Conservation (phyloP, 2,888 invertebrate genomes). For the Nephrotoma guestfalica region DNA sequence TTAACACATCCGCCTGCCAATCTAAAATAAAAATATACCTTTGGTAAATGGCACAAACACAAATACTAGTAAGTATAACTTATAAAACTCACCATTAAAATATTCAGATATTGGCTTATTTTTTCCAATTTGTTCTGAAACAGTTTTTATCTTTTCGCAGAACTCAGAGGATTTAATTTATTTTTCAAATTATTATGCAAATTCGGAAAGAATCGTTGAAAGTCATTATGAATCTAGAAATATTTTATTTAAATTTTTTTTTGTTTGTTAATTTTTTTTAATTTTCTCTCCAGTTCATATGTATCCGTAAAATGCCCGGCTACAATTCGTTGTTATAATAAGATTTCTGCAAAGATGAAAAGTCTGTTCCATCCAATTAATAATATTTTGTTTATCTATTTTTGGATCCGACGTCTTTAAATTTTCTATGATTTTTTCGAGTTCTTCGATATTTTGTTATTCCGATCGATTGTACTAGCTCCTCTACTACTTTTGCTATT, state of each 20-base stretch:
- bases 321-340: not conserved
- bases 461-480: not conserved
- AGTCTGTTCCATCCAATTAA: not conserved
- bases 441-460: not conserved
- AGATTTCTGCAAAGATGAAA: not conserved
- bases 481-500: not conserved
- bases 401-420: not conserved
- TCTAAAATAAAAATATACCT: not conserved
- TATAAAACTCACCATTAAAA: too few species aligned
- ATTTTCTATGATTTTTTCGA: not conserved
- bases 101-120: too few species aligned
- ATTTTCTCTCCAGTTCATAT: not conserved
- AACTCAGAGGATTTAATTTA: too few species aligned
- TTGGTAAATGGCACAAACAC: too few species aligned
- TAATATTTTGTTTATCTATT: not conserved
- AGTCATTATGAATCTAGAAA: too few species aligned
- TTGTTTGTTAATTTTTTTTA: not conserved
- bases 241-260: too few species aligned
- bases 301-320: not conserved
- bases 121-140: too few species aligned
- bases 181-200: too few species aligned
- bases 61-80: too few species aligned
- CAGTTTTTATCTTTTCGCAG: too few species aligned
- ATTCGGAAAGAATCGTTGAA: too few species aligned
- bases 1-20: not conserved